phyloP scores from a whole-genome alignment of 2,888 invertebrate genomes.

The Drosophila crucigera region DNA sequence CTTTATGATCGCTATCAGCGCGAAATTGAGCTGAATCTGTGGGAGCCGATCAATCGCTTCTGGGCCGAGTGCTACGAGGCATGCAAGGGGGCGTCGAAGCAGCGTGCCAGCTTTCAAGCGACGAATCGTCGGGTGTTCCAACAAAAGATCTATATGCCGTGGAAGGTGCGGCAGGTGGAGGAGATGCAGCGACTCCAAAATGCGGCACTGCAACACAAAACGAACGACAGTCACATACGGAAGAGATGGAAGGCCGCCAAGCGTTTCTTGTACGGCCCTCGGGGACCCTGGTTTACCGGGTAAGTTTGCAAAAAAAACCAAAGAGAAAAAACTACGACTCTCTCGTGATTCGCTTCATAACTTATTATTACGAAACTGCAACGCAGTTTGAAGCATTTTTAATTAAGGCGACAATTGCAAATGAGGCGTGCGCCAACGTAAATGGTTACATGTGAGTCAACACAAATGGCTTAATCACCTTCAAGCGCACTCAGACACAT shows the following conservation, averaged over 20 bases:
- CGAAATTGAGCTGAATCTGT: slow-evolving; percentile 86
- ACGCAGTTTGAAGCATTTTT: slow-evolving; percentile 65
- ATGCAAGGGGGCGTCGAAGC: slow-evolving; percentile 87
- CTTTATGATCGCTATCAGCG: slow-evolving; percentile 87
- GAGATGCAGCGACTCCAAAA: slow-evolving; percentile 86
- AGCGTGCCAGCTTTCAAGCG: slow-evolving; percentile 86
- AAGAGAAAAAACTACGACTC: neutral
- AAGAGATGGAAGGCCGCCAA: slow-evolving; percentile 87
- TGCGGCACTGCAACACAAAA: slow-evolving; percentile 85
- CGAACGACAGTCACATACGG: slow-evolving; percentile 86
- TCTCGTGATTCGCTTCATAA: slow-evolving; percentile 4
- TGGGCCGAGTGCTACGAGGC: slow-evolving; percentile 88
- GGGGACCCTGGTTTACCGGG: slow-evolving; percentile 86
- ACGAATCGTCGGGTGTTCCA: slow-evolving; percentile 87
- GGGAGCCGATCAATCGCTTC: slow-evolving; percentile 87
- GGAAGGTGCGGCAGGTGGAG: slow-evolving; percentile 86
- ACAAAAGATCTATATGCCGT: slow-evolving; percentile 86
- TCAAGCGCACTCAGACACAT: slow-evolving; percentile 36
- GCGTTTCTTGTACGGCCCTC: slow-evolving; percentile 86
- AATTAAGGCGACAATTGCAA: slow-evolving; percentile 68
- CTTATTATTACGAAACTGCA: slow-evolving; percentile 61
- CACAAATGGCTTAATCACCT: slow-evolving; percentile 44
- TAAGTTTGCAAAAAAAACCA: slow-evolving; percentile 69
- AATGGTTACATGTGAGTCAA: slow-evolving; percentile 43
- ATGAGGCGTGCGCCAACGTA: slow-evolving; percentile 62